Evolutionary conservation across 2,888 invertebrate genomes (phyloP), one percentile per base, ranked within the genome.

Genomic region (Oxystoma pomonae): DNA sequence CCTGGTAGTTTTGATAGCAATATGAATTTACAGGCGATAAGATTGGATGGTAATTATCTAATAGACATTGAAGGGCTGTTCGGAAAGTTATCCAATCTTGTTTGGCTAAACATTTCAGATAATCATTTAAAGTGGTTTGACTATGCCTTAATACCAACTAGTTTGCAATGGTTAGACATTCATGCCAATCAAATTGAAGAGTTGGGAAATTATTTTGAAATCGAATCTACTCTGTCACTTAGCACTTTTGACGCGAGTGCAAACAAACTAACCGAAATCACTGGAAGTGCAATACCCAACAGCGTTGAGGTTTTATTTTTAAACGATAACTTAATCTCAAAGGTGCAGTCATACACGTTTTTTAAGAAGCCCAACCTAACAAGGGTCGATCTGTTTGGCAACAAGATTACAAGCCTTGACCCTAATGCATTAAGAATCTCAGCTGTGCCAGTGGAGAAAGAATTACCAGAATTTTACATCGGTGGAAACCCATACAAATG

Each of bases 401-500:
- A 93, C 76, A 88, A 89, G 80, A 89, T 93, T 74, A 87, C 89
- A 55, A 87, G 86, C 75, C 80, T 91, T 65, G 90, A 90, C 71
- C 89, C 90, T 3, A 90, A 90, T 77, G 89, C 90, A 7, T 78
- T 91, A 68, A 83, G 91, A 71, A 90, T 91, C 81, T 90, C 89
- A 64, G 87, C 89, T 20, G 90, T 91, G 58, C 89, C 90, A 35
- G 83, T 85, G 67, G 88, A 88, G 65, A 88, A 87, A 78, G 83
- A 86, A 20, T 83, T 91, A 64, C 91, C 92, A 3, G 90, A 92
- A 79, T 92, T 94, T 78, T 90, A 90, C 77, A 88, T 94, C 67
- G 92, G 91, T 57, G 90, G 90, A 68, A 95, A 95, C 81, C 92
- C 93, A 62, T 89, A 92, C 76, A 87, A 90, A 74, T 95, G 95